Evolutionary conservation across 2,113 vertebrate species (phyloP).

Genomic region (Saimiri boliviensis): DNA sequence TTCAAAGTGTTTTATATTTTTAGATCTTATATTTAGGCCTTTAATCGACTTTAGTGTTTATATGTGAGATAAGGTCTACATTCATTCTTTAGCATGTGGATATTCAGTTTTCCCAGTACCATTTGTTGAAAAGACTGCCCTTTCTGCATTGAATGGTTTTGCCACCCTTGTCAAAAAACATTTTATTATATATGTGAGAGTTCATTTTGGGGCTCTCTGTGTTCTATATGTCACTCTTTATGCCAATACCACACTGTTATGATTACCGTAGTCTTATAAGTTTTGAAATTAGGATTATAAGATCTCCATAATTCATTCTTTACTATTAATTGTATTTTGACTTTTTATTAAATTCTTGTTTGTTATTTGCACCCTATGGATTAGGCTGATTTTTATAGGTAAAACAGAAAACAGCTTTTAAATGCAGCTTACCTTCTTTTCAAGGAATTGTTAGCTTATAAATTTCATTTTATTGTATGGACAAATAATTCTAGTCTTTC

Average conservation of each 20-base stretch:
- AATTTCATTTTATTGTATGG: not conserved
- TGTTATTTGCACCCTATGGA: not conserved
- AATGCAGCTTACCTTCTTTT: not conserved
- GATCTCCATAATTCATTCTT: not conserved
- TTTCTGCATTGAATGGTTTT: not conserved
- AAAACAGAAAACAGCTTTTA: conserved; percentile 3
- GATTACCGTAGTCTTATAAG: not conserved
- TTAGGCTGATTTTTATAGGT: not conserved
- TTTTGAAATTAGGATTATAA: not conserved
- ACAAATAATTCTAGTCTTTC: not conserved
- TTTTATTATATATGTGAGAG: not conserved
- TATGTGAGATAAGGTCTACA: not conserved
- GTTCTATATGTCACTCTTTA: not conserved
- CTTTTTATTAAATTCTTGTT: conserved; percentile 32
- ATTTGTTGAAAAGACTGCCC: not conserved
- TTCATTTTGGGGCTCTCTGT: not conserved
- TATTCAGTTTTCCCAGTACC: not conserved
- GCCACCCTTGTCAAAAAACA: not conserved
- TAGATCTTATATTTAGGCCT: not conserved
- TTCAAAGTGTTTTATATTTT: not conserved
- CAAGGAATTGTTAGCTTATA: not conserved
- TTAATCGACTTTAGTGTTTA: not conserved
- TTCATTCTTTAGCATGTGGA: not conserved
- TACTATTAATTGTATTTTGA: conserved; percentile 9
- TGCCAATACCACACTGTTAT: not conserved